A percentile compares a stretch with the other conserved stretches of the same genome.
Conservation (phyloP, 2,888 invertebrate genomes). For the Drosophila engyochracea region DNA sequence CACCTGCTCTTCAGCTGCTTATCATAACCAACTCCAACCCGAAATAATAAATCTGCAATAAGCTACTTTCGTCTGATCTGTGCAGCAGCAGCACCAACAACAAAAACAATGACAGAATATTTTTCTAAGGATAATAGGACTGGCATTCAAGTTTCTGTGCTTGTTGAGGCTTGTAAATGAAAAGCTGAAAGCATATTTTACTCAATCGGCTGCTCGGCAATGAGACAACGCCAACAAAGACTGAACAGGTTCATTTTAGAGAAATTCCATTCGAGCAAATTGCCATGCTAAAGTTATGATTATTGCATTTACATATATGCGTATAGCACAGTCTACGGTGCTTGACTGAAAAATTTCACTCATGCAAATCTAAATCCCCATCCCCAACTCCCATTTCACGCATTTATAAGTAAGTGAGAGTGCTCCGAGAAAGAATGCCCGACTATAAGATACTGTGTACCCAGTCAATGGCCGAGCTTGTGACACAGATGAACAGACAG, state of each 20-base stretch:
- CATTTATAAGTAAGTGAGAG: neutral
- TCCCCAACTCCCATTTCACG: neutral
- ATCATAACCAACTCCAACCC: slow-evolving; percentile 1
- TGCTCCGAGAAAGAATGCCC: neutral
- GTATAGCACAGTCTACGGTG: neutral
- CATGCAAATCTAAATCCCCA: neutral
- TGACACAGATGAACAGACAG: neutral
- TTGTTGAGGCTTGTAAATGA: slow-evolving; percentile 18
- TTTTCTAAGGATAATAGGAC: slow-evolving; percentile 19
- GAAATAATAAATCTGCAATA: slow-evolving; percentile 20
- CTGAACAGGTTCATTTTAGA: slow-evolving; percentile 18
- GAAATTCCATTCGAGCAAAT: slow-evolving; percentile 22
- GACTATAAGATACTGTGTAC: neutral
- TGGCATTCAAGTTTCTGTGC: slow-evolving; percentile 13
- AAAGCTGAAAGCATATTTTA: slow-evolving; percentile 39
- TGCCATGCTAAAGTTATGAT: slow-evolving; percentile 8
- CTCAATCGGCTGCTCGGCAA: slow-evolving; percentile 10
- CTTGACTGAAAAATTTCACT: neutral
- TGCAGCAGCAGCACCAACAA: slow-evolving; percentile 3
- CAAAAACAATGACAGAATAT: neutral
- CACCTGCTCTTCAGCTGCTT: slow-evolving; percentile 5
- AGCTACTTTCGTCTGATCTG: slow-evolving; percentile 27
- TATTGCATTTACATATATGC: neutral
- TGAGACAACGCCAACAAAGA: slow-evolving; percentile 8
- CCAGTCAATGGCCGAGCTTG: neutral